Evolutionary conservation across 2,797 vertebrate species (phyloP), one percentile per base, ranked within the genome.

Genomic region (Pangasius mekongensis): DNA sequence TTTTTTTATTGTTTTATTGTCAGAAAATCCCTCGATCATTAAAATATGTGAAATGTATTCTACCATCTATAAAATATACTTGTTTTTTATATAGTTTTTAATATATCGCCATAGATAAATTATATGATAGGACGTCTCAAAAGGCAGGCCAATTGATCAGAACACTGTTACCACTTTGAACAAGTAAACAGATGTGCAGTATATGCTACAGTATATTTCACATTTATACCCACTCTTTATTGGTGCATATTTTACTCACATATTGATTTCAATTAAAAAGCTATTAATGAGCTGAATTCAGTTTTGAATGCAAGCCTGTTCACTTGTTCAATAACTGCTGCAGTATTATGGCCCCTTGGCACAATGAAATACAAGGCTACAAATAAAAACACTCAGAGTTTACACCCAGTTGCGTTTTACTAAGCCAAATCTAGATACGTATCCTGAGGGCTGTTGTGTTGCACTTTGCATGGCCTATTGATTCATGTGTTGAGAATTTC

Each of bases 401-500:
- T 60, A 24, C 54, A 81, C 10, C 60, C 11, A 43, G 33, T 22
- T 56, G n/a, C 20, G 5, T 39, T 54, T 82, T 39, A 62, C 33
- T 7, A 62, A 27, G 56, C 58, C 80, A 62, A 43, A 82, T 82
- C 22, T 62, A 60, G 20, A 60, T 39, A 5, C 22, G 1, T 62
- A 27, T 27, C 80, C 56, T 24, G 22, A 43, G 36, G 80, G 33
- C 24, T 47, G 13, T 43, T 43, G 78, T 27, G 56, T 6, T 83
- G 58, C 6, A 84, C 62, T 67, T 66, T 66, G 58, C 60, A 30
- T 66, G 81, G 36, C 81, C 81, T 83, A 83, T 83, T 82, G 58
- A 82, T 82, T 43, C 58, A 39, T 22, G 2, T 18, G 24, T 82
- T 14, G 5, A 82, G 11, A 82, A 62, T 18, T 27, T 39, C 24